phyloP scores from a whole-genome alignment of 2,113 vertebrate genomes.

The Picathartes gymnocephalus region DNA sequence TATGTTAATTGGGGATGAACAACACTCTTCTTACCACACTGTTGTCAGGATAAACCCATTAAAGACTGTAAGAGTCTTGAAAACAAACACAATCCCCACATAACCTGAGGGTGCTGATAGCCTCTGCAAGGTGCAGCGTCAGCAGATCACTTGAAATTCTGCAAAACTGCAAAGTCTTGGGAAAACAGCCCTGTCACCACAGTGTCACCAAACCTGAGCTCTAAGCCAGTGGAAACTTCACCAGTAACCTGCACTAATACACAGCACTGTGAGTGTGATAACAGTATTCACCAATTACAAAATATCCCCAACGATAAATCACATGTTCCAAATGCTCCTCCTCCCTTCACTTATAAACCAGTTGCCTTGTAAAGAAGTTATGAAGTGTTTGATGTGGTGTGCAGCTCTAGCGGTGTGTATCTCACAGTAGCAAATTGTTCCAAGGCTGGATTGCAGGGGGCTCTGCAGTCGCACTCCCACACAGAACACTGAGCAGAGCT shows the following conservation, averaged over 20 bases:
- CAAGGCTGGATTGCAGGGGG: not conserved
- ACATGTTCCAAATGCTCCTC: not conserved
- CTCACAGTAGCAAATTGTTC: not conserved
- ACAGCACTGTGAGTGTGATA: not conserved
- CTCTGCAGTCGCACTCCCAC: not conserved
- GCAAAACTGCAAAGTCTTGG: not conserved
- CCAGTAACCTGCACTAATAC: not conserved
- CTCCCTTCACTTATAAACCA: not conserved
- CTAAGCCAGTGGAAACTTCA: not conserved
- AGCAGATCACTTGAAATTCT: not conserved
- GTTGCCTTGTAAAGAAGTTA: not conserved
- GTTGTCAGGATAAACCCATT: not conserved
- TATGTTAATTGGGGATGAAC: not conserved
- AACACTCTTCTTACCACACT: not conserved
- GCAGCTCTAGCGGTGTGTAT: not conserved
- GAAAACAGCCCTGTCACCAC: not conserved
- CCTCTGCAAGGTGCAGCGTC: not conserved
- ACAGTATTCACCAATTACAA: not conserved
- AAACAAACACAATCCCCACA: not conserved
- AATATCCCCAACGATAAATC: not conserved
- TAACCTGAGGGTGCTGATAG: not conserved
- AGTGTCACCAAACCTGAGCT: not conserved
- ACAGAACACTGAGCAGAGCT: not conserved
- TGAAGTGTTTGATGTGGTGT: not conserved
- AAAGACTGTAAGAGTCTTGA: not conserved